These are phyloP conservation scores for Speoplatyrhinus poulsoni DNA, from an alignment of 2,113 vertebrate genomes.

Conservation along the genomic window DNA sequence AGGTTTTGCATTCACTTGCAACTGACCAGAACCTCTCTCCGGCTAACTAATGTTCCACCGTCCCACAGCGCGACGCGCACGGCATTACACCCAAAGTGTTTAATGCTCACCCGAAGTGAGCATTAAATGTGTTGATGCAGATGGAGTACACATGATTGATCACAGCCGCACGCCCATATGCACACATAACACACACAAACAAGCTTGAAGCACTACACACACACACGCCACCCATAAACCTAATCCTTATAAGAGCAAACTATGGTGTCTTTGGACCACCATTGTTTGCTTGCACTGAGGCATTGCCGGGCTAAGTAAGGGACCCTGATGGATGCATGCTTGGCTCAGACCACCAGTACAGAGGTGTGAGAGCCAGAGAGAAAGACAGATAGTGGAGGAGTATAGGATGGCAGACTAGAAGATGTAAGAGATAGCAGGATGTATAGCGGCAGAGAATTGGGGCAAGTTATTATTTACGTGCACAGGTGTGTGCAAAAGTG, in stretches of 20 bases:
- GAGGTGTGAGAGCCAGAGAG: conserved; percentile 53
- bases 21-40: conserved; percentile 59
- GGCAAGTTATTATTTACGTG: conserved; percentile 48
- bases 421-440: conserved; percentile 58
- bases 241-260: conserved; percentile 52
- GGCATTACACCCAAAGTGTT: conserved; percentile 15
- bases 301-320: conserved; percentile 71
- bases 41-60: conserved; percentile 29
- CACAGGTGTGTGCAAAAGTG: conserved; percentile 51
- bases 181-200: conserved; percentile 10
- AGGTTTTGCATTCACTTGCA: conserved; percentile 58
- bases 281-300: conserved; percentile 69
- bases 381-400: conserved; percentile 39
- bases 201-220: not conserved
- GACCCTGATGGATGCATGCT: conserved; percentile 72
- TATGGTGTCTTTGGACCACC: conserved; percentile 50
- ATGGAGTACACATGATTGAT: conserved; percentile 64
- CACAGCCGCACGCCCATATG: conserved; percentile 33
- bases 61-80: not conserved
- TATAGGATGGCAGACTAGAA: conserved; percentile 50
- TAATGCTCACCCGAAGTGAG: no score
- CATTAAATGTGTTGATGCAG: conserved; percentile 55
- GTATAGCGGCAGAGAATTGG: conserved; percentile 15
- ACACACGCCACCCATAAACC: not conserved
- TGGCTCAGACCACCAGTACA: conserved; percentile 65